Base-by-base conservation (phyloP, 2,113 vertebrate species). In the Manacus vitellinus region DNA sequence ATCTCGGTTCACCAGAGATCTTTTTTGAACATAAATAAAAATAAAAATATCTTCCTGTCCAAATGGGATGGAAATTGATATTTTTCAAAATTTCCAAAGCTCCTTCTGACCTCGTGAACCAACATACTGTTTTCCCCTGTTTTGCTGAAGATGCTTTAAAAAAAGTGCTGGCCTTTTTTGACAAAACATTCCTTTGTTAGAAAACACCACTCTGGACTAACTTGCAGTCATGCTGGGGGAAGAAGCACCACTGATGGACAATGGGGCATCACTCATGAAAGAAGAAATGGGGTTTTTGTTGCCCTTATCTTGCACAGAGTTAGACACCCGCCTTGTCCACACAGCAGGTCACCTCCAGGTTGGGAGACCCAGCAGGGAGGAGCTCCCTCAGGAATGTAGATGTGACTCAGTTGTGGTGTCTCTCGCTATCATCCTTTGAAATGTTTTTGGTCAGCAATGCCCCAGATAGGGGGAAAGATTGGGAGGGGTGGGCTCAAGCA, bases 21-120 rank as follows among this genome's bases (percentile, higher is more conserved):
- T 85, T 25, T 73, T 86, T 27, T 4, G 76, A 58, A 47, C 0
- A 0, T 66, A 96, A 96, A 95, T 77, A 86, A 86, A 95, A 95
- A 92, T 73, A 65, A 89, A 95, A 88, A 68, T 33, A 83, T 13
- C 16, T 88, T 62, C 43, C 33, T 47, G n/a, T 84, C 86, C 79
- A 84, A 80, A 80, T 27, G 43, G 39, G 35, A 52, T 59, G 14
- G 47, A 86, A 96, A 59, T 2, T 0, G 1, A 24, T 63, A 18
- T 17, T 85, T 77, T 66, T 63, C 44, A 24, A 44, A 35, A 44
- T 68, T 84, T 78, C 43, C 24, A 19, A n/a, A 81, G 33, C 33
- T 91, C 24, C 12, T 91, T 86, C 92, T 14, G 19, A 80, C 39
- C 21, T 68, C 4, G 0, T 19, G 27, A 88, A 43, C 30, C 0